A percentile compares a stretch with the other conserved stretches of the same genome.
Evolutionary conservation across 2,113 vertebrate genomes (phyloP).

Genomic region (Gnathonemus echidnorhynchus): DNA sequence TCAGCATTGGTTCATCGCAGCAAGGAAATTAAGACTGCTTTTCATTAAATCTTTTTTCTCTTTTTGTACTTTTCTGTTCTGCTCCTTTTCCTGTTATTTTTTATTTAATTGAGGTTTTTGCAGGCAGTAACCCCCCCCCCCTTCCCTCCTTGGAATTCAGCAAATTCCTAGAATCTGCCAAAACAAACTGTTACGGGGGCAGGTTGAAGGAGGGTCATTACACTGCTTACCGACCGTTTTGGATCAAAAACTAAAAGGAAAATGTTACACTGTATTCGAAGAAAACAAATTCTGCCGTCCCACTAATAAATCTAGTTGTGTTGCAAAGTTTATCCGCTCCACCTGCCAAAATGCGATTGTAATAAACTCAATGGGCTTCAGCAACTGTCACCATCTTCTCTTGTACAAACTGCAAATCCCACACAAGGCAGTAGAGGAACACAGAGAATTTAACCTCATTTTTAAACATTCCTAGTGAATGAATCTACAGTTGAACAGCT

Average conservation of each 20-base stretch:
- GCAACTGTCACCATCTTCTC: not conserved
- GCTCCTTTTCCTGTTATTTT: conserved; percentile 51
- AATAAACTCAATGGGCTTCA: not conserved
- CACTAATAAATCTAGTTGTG: conserved; percentile 10
- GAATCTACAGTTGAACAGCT: not conserved
- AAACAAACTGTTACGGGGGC: conserved; percentile 71
- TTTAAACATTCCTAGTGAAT: not conserved
- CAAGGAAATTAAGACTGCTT: conserved; percentile 37
- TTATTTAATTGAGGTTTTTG: conserved; percentile 49
- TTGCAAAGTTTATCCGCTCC: not conserved
- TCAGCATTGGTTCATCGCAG: not conserved
- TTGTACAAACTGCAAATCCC: not conserved
- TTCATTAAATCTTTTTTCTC: conserved; percentile 35
- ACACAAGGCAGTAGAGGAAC: not conserved
- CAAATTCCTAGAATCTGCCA: conserved; percentile 69
- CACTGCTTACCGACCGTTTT: conserved; percentile 62
- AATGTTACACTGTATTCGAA: conserved; percentile 7
- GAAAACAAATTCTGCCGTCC: not conserved
- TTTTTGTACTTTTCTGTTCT: conserved; percentile 42
- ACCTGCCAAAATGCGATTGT: conserved; percentile 5
- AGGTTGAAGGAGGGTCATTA: conserved; percentile 67
- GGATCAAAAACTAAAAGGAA: conserved; percentile 48
- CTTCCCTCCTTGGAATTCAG: conserved; percentile 73
- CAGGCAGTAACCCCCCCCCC: conserved; percentile 62
- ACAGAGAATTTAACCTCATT: not conserved